A percentile compares a stretch with the other conserved stretches of the same genome.
Conservation (phyloP, 1,140 invertebrate genomes). For the Diabrotica virgifera region DNA sequence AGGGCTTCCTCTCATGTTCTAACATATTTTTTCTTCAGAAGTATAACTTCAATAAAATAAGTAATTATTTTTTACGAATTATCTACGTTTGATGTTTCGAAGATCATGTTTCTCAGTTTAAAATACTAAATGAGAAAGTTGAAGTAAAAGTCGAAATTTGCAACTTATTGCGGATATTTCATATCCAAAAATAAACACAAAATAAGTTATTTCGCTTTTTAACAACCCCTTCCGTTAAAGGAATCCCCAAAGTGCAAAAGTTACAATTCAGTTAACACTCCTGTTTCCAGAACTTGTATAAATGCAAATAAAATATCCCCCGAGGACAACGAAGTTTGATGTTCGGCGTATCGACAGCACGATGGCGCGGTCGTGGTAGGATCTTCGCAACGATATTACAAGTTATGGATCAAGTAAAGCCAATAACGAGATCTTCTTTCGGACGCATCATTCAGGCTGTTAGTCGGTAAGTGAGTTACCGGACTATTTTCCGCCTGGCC, state of each 20-base stretch:
- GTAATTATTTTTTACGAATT: too few relatives aligned
- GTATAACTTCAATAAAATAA: too few relatives aligned
- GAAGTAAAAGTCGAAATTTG: too few relatives aligned
- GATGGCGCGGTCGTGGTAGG: neutral
- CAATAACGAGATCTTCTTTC: neutral
- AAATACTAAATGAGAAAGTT: too few relatives aligned
- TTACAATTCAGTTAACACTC: neutral
- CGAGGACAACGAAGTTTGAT: neutral
- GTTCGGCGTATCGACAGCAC: neutral
- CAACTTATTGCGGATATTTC: too few relatives aligned
- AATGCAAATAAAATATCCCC: constrained; percentile 2
- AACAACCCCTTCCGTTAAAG: too few relatives aligned
- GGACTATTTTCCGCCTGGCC: neutral
- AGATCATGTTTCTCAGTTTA: too few relatives aligned
- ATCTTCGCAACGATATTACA: neutral
- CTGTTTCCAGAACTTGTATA: neutral
- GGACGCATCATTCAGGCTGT: neutral
- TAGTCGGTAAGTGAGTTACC: neutral
- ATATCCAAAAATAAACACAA: too few relatives aligned
- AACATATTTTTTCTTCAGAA: too few relatives aligned
- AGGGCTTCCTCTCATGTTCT: too few relatives aligned
- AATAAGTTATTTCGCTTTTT: too few relatives aligned
- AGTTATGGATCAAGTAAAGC: neutral
- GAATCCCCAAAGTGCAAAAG: constrained; percentile 1
- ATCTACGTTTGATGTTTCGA: too few relatives aligned